Percentiles rank a stretch among this genome's conserved stretches.
Evolutionary conservation across 2,888 invertebrate species (phyloP).

Genomic region (Melieria picta): DNA sequence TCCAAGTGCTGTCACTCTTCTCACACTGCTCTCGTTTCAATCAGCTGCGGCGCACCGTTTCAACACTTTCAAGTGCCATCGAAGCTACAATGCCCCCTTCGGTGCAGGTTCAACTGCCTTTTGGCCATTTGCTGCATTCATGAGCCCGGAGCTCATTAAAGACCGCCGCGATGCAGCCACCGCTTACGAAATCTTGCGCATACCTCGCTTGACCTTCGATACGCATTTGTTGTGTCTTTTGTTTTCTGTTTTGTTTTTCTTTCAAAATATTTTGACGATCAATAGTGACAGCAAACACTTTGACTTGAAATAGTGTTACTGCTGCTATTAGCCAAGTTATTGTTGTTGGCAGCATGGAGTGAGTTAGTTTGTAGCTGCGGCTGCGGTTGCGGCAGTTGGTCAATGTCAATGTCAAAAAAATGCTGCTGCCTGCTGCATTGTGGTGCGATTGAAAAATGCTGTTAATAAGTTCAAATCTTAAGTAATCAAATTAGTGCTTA

Average conservation of each 20-base stretch:
- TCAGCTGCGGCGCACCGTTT: neutral
- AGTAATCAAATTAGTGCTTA: neutral
- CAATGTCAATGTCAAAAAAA: conserved; percentile 60
- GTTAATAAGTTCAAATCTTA: too few relatives aligned
- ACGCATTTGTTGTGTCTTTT: conserved; percentile 43
- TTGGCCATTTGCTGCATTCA: neutral
- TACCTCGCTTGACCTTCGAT: conserved; percentile 53
- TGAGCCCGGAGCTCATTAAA: too few relatives aligned
- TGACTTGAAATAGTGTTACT: conserved; percentile 11
- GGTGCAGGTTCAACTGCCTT: neutral
- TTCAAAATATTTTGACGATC: conserved; percentile 21
- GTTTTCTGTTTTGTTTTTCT: conserved; percentile 35
- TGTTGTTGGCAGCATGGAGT: neutral
- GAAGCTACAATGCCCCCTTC: conserved; percentile 54
- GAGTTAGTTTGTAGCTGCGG: neutral
- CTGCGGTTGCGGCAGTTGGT: conserved; percentile 41
- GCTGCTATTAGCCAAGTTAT: neutral
- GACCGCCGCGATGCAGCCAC: neutral
- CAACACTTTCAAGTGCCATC: conserved; percentile 45
- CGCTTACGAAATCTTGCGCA: conserved; percentile 5
- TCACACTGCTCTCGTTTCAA: too few relatives aligned
- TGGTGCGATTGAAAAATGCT: too few relatives aligned
- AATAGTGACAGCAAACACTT: neutral
- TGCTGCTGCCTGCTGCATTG: neutral
- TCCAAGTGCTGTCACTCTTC: too few relatives aligned